A percentile compares a stretch with the other conserved stretches of the same genome.
Evolutionary conservation across 2,888 invertebrate species (phyloP).

Genomic region (Diploptera punctata): DNA sequence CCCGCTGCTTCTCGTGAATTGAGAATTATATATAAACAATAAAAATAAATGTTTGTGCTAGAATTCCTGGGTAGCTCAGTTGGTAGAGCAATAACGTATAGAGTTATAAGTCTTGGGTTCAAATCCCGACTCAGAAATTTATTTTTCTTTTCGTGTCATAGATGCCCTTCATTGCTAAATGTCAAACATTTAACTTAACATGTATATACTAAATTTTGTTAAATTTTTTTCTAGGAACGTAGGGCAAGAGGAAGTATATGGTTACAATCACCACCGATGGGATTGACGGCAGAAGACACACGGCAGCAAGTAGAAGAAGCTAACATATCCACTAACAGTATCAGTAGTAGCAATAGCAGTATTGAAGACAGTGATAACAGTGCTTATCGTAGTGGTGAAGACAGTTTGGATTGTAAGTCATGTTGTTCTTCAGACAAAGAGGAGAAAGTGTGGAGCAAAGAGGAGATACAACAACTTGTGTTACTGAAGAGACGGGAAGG

Average conservation of each 20-base stretch:
- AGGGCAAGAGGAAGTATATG: slow-evolving; percentile 22
- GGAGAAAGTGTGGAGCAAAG: slow-evolving; percentile 47
- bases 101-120: too few relatives aligned
- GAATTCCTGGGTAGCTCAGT: too few relatives aligned
- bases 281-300: slow-evolving; percentile 24
- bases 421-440: neutral
- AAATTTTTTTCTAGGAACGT: slow-evolving; percentile 26
- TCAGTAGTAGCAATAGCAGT: slow-evolving; percentile 8
- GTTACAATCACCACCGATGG: slow-evolving; percentile 28
- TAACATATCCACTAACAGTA: slow-evolving; percentile 20
- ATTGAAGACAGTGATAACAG: neutral
- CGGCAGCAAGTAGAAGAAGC: slow-evolving; percentile 27
- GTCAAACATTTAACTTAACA: too few relatives aligned
- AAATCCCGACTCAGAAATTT: too few relatives aligned
- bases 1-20: too few relatives aligned
- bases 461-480: slow-evolving; percentile 47
- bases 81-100: too few relatives aligned
- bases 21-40: too few relatives aligned
- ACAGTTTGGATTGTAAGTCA: neutral
- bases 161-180: too few relatives aligned
- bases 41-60: too few relatives aligned
- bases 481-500: slow-evolving; percentile 51
- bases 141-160: too few relatives aligned
- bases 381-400: neutral
- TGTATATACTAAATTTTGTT: too few relatives aligned